Percentiles rank a stretch among this genome's conserved stretches.
These are phyloP conservation scores for Asteroscopus sphinx DNA, from an alignment of 2,888 invertebrate genomes.

Conservation along the genomic window DNA sequence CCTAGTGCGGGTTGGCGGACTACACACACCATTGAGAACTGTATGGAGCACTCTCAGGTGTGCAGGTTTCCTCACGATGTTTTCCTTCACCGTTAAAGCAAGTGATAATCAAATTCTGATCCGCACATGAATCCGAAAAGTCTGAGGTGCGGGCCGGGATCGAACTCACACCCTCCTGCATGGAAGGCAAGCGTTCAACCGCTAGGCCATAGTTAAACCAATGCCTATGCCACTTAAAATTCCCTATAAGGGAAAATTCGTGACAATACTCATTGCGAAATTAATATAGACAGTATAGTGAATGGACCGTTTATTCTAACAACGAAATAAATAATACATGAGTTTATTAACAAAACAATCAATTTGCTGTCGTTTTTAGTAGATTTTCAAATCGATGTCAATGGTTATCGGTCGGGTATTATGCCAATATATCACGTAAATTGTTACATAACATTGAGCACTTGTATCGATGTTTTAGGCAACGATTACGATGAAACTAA, in stretches of 20 bases:
- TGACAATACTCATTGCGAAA: slow-evolving; percentile 44
- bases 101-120: too few relatives aligned
- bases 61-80: too few relatives aligned
- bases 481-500: slow-evolving; percentile 57
- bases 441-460: slow-evolving; percentile 35
- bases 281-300: slow-evolving; percentile 29
- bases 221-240: slow-evolving; percentile 9
- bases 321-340: slow-evolving; percentile 33
- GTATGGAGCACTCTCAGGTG: too few relatives aligned
- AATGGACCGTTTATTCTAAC: slow-evolving; percentile 17
- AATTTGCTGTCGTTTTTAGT: slow-evolving; percentile 34
- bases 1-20: too few relatives aligned
- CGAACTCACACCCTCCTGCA: too few relatives aligned
- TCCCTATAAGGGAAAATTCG: slow-evolving; percentile 24
- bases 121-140: too few relatives aligned
- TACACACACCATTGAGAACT: too few relatives aligned
- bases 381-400: slow-evolving; percentile 52
- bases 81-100: too few relatives aligned
- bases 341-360: slow-evolving; percentile 42
- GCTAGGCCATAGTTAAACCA: too few relatives aligned
- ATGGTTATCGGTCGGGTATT: slow-evolving; percentile 40
- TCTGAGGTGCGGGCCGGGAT: too few relatives aligned
- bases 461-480: slow-evolving; percentile 55
- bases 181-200: too few relatives aligned
- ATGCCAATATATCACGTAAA: slow-evolving; percentile 28